Evolutionary conservation across 1,140 invertebrate genomes (phyloP), one percentile per base, ranked within the genome.

Genomic region (Glossosoma conforme): DNA sequence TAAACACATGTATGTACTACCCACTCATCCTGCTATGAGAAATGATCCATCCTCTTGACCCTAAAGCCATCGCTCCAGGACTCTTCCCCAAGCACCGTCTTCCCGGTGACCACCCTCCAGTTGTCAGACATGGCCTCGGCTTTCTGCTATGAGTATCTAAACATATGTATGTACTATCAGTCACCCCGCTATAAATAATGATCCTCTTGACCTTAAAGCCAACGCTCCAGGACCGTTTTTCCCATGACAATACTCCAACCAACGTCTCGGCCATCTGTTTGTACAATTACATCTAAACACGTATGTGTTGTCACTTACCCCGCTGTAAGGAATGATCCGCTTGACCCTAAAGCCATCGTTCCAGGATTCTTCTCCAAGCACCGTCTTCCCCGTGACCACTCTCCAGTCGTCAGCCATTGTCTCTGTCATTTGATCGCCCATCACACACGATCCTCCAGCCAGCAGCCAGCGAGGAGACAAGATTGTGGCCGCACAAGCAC

Each of bases 401-500:
- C 13, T 13, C 55, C 55, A 58, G 4, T 35, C 14, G n/a, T 32
- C 19, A n/a, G 19, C 10, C 10, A 22, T 13, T 9, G 20, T 22
- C 18, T 35, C 35, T 3, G 19, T 35, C 13, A 18, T 38, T 32
- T 22, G 10, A 19, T 56, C 44, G 14, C 40, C 45, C 6, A 24
- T 10, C 36, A 81, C 66, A 45, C 81, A 83, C 1, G 75, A 77
- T 52, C 78, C 79, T 57, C 78, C 78, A 5, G 78, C 73, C 24
- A 82, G 60, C 13, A 74, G 69, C 70, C 80, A 79, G 57, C 70
- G 68, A 2, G 80, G 79, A 33, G 76, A 69, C 14, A 83, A 55
- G n/a, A 82, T 63, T 45, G 73, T 79, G 4, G 77, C 75, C 4
- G 80, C 81, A 54, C 80, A 82, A 50, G 74, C 68, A 19, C 72